phyloP scores from a whole-genome alignment of 2,113 vertebrate species.

The Vidua macroura region DNA sequence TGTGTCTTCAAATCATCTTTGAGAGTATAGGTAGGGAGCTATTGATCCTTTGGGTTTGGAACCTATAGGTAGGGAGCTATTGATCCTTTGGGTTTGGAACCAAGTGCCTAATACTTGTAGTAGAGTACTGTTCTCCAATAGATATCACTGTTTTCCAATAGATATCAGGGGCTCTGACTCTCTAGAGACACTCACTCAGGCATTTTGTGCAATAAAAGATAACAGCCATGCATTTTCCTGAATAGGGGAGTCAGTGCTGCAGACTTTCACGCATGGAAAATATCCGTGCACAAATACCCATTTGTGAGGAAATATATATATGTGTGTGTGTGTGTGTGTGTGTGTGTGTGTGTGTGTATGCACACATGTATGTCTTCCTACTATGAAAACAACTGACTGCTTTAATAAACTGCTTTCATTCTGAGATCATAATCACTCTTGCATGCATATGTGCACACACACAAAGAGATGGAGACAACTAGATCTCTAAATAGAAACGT shows the following conservation, averaged over 20 bases:
- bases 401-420: constrained; percentile 39
- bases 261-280: neutral
- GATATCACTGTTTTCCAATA: neutral
- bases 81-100: neutral
- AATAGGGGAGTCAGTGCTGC: neutral
- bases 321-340: neutral
- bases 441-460: constrained; percentile 17
- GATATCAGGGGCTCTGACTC: fast-evolving
- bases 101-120: neutral
- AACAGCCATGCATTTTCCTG: neutral
- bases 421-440: constrained; percentile 46
- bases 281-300: neutral
- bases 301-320: neutral
- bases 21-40: neutral
- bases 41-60: neutral
- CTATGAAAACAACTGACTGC: neutral
- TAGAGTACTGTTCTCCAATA: neutral
- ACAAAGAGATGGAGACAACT: constrained; percentile 18
- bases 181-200: neutral
- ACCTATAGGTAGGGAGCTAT: neutral
- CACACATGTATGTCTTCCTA: neutral
- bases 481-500: constrained; percentile 8
- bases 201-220: neutral
- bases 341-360: too few species aligned
- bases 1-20: neutral